phyloP scores from a whole-genome alignment of 1,140 invertebrate genomes.

The Platyscapa corneri region DNA sequence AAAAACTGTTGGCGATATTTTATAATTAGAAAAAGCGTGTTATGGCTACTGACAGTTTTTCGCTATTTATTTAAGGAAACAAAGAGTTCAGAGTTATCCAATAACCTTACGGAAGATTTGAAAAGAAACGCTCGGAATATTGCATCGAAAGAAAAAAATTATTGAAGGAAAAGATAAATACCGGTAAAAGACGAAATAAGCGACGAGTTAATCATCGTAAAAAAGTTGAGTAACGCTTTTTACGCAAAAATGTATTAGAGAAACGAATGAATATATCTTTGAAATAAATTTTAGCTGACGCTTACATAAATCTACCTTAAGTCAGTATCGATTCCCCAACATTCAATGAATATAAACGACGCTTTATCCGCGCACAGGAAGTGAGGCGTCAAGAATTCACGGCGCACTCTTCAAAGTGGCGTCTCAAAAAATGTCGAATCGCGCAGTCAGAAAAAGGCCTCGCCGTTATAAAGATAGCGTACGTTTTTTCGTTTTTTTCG shows the following conservation, averaged over 20 bases:
- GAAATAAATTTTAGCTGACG: not conserved
- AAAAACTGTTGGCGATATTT: too few relatives aligned
- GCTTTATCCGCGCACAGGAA: not conserved
- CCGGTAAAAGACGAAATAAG: not conserved
- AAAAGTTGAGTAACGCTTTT: not conserved
- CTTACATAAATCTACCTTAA: not conserved
- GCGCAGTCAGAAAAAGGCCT: not conserved
- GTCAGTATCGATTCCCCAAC: not conserved
- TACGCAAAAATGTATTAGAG: not conserved
- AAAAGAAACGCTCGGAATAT: not conserved
- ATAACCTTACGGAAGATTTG: not conserved
- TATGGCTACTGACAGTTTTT: not conserved
- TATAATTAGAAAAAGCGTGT: too few relatives aligned
- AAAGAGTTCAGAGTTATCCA: not conserved
- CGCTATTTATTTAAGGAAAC: not conserved
- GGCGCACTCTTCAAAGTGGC: not conserved
- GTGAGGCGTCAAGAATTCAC: not conserved
- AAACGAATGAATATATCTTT: not conserved
- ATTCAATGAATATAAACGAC: not conserved
- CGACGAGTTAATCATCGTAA: not conserved
- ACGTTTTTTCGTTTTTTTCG: too few relatives aligned
- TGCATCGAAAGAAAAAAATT: not conserved
- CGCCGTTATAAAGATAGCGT: not conserved
- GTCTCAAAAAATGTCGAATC: not conserved
- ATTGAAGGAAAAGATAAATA: not conserved